Evolutionary conservation across 2,797 vertebrate species (phyloP), one percentile per base, ranked within the genome.

Genomic region (Esox masquinongy): DNA sequence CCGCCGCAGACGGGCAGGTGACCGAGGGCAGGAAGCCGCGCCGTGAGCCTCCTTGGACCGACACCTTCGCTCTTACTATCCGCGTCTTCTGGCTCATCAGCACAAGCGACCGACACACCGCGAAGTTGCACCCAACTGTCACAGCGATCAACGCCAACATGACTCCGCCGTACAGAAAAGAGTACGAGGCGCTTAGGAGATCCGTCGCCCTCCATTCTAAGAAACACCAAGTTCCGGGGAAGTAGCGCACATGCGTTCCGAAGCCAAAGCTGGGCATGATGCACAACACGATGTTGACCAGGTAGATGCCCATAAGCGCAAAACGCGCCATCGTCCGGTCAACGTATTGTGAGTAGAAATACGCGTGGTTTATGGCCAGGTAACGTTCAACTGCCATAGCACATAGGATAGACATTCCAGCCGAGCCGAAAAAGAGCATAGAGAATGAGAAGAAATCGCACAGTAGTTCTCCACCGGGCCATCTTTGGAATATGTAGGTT

Each of bases 361-460:
- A 95, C 4, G 94, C 93, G 11, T 94, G 94, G 85, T 92, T 95
- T 63, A 95, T 95, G 73, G 94, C 94, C 84, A 95, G 68, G 85
- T 95, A 95, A 16, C 94, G 86, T 78, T 95, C 94, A 80, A 95
- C 92, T 0, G 94, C 91, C 94, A 95, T 95, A 5, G 94, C 92
- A 85, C 94, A 95, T 79, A 95, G 84, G 74, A 95, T 94, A 74
- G 93, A 94, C 93, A 94, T 94, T 0, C 94, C 94, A 0, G 94
- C 93, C 0, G 94, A 94, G 29, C 94, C 94, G 72, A 95, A 95
- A 85, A 95, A 95, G 14, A 95, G 91, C 94, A 95, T 95, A 70
- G 94, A 95, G 87, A 95, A 95, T 67, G 94, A 95, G 86, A 95
- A 95, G 87, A 95, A 95, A 79, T 95, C 90, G 82, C 94, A 95